phyloP scores from a whole-genome alignment of 2,888 invertebrate genomes.

The Sabatieria punctata region DNA sequence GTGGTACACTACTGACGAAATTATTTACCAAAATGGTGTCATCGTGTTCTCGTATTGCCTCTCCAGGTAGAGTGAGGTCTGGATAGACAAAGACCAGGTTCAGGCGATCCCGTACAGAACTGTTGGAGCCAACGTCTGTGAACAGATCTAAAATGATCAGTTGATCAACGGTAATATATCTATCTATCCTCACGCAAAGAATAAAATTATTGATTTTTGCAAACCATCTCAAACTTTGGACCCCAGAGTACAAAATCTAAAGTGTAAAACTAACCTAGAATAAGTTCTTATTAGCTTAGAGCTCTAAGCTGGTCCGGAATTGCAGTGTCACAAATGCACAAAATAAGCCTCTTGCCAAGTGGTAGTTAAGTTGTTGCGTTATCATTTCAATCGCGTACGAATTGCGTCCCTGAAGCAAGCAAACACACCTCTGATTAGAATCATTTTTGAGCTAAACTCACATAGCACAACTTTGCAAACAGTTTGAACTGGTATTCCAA shows the following conservation, averaged over 20 bases:
- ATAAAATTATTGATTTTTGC: too few species aligned
- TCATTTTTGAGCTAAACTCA: constrained; percentile 22
- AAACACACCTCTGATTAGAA: too few species aligned
- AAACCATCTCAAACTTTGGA: too few species aligned
- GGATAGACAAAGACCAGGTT: constrained; percentile 32
- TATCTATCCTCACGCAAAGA: too few species aligned
- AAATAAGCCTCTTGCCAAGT: constrained; percentile 33
- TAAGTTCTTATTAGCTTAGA: constrained; percentile 32
- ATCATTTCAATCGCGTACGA: constrained; percentile 30
- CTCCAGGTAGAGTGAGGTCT: constrained; percentile 31
- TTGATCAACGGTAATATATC: constrained; percentile 11
- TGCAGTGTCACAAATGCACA: constrained; percentile 27
- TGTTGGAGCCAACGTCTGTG: constrained; percentile 31
- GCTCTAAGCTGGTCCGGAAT: constrained; percentile 31
- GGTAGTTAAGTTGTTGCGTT: constrained; percentile 29
- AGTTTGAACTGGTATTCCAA: constrained; percentile 31
- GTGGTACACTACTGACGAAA: too few species aligned
- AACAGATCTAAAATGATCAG: constrained; percentile 29
- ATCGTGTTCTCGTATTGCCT: too few species aligned
- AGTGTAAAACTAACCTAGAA: constrained; percentile 29
- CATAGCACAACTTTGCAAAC: constrained; percentile 31
- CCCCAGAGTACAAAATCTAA: not conserved
- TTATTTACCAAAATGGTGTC: too few species aligned
- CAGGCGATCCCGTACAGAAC: constrained; percentile 29
- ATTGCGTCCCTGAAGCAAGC: constrained; percentile 28